Conservation (phyloP, 37 sponge, comb jelly and placozoan genomes). For the Hexactinellida sp. region DNA sequence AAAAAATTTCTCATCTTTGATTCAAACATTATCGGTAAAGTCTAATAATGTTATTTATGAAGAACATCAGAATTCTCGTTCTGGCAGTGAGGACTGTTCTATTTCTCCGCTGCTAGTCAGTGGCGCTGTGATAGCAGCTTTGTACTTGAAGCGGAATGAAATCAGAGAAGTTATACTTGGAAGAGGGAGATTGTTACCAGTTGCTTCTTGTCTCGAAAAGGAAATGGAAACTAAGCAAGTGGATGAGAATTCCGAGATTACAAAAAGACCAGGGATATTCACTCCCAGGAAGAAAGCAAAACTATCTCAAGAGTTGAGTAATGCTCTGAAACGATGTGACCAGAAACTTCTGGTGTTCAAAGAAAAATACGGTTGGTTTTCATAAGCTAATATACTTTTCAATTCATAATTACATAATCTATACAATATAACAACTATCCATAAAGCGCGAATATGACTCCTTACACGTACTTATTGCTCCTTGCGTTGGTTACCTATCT, state of each 20-base stretch:
- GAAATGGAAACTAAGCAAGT: not conserved
- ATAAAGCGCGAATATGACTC: not conserved
- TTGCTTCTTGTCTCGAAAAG: not conserved
- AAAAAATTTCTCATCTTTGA: not conserved
- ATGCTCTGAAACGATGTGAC: not conserved
- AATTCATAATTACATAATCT: not conserved
- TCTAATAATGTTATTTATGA: not conserved
- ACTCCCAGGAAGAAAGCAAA: not conserved
- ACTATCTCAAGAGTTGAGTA: not conserved
- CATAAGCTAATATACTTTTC: not conserved
- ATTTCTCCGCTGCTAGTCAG: not conserved
- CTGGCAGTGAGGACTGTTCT: not conserved
- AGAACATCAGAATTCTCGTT: not conserved
- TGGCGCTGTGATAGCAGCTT: not conserved
- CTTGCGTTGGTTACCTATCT: not conserved
- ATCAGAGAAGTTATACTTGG: not conserved
- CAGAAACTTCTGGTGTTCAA: slow-evolving; percentile 11
- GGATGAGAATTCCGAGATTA: not conserved
- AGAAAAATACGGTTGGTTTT: slow-evolving; percentile 11
- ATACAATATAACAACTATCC: not conserved
- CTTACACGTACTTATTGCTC: not conserved
- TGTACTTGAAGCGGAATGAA: not conserved
- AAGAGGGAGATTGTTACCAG: not conserved
- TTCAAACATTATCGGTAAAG: not conserved
- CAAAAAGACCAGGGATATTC: too few relatives aligned